Base-by-base conservation (phyloP, 2,797 vertebrate species). In the Cetoscarus ocellatus region DNA sequence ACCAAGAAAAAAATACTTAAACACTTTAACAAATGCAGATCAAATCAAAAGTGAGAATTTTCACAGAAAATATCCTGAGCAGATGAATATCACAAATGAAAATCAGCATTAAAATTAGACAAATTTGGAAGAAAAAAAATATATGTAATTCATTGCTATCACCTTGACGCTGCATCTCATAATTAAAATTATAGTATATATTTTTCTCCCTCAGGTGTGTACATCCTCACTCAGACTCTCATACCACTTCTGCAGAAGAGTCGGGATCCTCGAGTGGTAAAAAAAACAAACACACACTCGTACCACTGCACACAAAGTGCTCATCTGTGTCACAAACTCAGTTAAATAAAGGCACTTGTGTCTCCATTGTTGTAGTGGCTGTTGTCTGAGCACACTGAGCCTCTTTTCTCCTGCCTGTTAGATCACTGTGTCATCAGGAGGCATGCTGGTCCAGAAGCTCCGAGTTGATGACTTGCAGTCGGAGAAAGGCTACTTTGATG, bases 391-490 rank as follows among this genome's bases (percentile, higher is more conserved):
- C 80, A 75, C 70, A 91, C 88, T 86, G 68, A 11, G 62, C 44
- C 64, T 85, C 66, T 67, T 67, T 81, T 66, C 73, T 53, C 47
- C 73, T 17, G 63, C 34, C 51, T 63, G 57, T 88, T 89, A 95
- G 94, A 94, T 95, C 82, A 94, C 92, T 3, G 94, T 95, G 86
- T 94, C 94, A 55, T 94, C 93, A 1, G 94, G 94, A 36, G 93
- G 93, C 59, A 95, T 95, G 94, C 85, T 95, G 73, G 93, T 94
- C 49, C 93, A 94, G 85, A 94, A 91, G 58, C 94, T 95, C 51
- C 47, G 67, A 70, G 57, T 56, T 1, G 73, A 86, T 34, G 91
- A 95, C 80, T 83, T 95, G 69, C 93, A 94, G 87, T 92, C 91
- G 1, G 85, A 89, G 65, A 89, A 72, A 49, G 83, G 73, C 14